These are phyloP conservation scores for Megaustenia siamemsis DNA, from an alignment of 2,888 invertebrate species.

Conservation along the genomic window DNA sequence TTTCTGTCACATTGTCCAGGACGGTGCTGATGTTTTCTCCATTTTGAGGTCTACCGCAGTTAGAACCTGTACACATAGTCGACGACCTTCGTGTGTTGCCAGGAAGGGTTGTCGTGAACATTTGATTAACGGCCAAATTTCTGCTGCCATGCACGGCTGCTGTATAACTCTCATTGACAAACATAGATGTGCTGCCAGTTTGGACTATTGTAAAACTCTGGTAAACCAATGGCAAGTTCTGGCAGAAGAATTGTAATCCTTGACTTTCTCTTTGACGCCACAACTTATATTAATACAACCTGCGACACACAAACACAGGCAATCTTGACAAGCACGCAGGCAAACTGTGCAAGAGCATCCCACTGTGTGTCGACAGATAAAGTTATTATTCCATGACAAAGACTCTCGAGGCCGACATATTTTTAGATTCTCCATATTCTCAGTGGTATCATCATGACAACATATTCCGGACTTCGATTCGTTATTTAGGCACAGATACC, in stretches of 20 bases:
- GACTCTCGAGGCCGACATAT: neutral
- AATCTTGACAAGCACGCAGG: neutral
- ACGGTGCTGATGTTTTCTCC: no score
- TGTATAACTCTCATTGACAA: no score
- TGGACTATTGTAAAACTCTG: neutral
- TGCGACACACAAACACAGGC: constrained; percentile 17
- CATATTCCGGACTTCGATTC: neutral
- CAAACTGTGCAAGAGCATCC: neutral
- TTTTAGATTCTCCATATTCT: neutral
- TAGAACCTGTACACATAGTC: neutral
- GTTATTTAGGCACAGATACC: constrained; percentile 7
- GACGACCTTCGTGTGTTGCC: no score
- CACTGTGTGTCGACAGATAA: no score
- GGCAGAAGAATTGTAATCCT: neutral
- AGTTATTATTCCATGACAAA: no score
- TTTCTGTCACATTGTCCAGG: neutral
- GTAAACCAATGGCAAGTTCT: neutral
- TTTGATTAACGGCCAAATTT: no score
- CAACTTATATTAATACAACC: constrained; percentile 22
- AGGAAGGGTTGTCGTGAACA: no score
- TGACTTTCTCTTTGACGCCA: neutral
- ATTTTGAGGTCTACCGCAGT: neutral
- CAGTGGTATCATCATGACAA: constrained; percentile 10
- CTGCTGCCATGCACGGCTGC: no score
- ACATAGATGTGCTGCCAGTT: no score